Evolutionary conservation across 2,888 invertebrate genomes (phyloP).

Genomic region (Leptura quadrifasciata): DNA sequence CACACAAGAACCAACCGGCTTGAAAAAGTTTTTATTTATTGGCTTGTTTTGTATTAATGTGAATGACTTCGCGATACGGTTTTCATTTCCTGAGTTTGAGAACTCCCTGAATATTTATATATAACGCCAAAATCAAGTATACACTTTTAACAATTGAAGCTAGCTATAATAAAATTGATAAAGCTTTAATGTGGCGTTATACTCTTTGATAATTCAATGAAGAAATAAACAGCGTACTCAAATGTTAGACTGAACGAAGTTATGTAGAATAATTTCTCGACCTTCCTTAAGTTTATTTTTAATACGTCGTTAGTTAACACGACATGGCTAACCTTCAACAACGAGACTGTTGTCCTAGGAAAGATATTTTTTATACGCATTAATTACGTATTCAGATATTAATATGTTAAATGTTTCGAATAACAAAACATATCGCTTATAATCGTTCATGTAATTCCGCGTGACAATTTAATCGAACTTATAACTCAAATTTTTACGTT

Average conservation of each 20-base stretch:
- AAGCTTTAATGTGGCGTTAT: too few relatives aligned
- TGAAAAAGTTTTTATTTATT: too few relatives aligned
- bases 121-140: too few relatives aligned
- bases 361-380: neutral
- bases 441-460: neutral
- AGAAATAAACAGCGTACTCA: too few relatives aligned
- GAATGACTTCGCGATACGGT: too few relatives aligned
- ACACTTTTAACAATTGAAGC: too few relatives aligned
- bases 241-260: neutral
- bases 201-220: too few relatives aligned
- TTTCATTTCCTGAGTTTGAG: too few relatives aligned
- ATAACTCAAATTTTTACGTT: neutral
- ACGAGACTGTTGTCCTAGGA: neutral
- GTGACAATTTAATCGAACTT: neutral
- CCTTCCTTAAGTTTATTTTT: conserved; percentile 7
- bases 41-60: too few relatives aligned
- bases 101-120: too few relatives aligned
- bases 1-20: too few relatives aligned
- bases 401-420: neutral
- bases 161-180: too few relatives aligned
- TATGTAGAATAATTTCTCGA: neutral
- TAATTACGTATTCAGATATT: neutral
- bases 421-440: neutral
- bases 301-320: neutral
- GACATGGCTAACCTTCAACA: neutral